Conservation (phyloP, 2,888 invertebrate species). For the Nemurella pictetii region DNA sequence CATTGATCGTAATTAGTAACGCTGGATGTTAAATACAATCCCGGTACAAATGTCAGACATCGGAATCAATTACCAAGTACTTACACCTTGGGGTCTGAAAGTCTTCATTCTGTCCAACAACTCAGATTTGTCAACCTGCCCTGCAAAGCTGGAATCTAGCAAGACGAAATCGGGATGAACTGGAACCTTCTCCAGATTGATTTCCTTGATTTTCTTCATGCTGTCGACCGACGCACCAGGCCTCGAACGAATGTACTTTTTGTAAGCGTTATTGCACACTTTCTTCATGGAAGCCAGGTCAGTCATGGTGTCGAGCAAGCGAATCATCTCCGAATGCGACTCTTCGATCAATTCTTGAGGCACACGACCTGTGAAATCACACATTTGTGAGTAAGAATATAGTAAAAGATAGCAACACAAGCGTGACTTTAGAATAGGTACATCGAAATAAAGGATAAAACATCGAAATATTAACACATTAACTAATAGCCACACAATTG, state of each 20-base stretch:
- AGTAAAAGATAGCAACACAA: too few relatives aligned
- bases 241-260: conserved; percentile 85
- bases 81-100: conserved; percentile 74
- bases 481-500: too few relatives aligned
- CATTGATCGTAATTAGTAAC: too few relatives aligned
- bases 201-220: conserved; percentile 79
- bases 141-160: conserved; percentile 43
- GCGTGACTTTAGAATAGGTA: too few relatives aligned
- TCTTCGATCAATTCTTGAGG: conserved; percentile 84
- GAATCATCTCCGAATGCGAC: conserved; percentile 73
- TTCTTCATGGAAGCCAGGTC: conserved; percentile 72
- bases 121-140: conserved; percentile 54
- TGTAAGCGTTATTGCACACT: conserved; percentile 86
- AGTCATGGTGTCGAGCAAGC: conserved; percentile 70
- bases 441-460: too few relatives aligned
- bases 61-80: conserved; percentile 44
- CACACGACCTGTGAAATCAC: conserved; percentile 58
- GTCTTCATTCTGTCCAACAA: conserved; percentile 69
- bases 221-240: conserved; percentile 89
- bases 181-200: conserved; percentile 59
- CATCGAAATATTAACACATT: too few relatives aligned
- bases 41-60: neutral
- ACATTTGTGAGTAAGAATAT: conserved; percentile 39
- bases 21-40: neutral
- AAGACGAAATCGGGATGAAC: conserved; percentile 67